Evolutionary conservation across 2,113 vertebrate species (phyloP).

Genomic region (Genyomyrus donnyi): DNA sequence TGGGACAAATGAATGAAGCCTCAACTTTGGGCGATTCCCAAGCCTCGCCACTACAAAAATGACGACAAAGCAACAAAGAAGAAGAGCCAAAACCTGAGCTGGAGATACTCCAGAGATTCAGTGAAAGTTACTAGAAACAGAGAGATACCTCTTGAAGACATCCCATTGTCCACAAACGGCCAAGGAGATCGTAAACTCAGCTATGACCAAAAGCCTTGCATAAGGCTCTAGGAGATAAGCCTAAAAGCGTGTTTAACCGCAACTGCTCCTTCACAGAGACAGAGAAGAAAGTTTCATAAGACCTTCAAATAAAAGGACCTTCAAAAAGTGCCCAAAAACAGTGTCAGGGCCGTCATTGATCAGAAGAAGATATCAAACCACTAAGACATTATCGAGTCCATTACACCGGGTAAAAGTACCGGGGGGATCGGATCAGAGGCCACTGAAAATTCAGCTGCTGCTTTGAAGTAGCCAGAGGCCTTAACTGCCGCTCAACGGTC

Average conservation of each 20-base stretch:
- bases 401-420: neutral
- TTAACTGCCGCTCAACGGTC: neutral
- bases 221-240: neutral
- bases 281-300: neutral
- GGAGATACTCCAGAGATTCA: neutral
- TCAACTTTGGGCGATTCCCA: neutral
- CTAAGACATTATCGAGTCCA: neutral
- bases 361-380: neutral
- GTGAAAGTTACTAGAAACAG: neutral
- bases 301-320: neutral
- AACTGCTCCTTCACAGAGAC: neutral
- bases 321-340: neutral
- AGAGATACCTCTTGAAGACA: neutral
- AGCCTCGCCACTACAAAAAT: neutral
- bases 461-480: neutral
- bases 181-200: neutral
- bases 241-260: neutral
- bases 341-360: neutral
- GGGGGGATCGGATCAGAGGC: neutral
- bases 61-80: neutral
- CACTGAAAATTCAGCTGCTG: neutral
- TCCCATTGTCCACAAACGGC: neutral
- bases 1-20: neutral
- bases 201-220: neutral
- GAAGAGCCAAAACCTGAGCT: neutral